These are phyloP conservation scores for Phymastichus coffea DNA, from an alignment of 1,140 invertebrate species.

Conservation along the genomic window DNA sequence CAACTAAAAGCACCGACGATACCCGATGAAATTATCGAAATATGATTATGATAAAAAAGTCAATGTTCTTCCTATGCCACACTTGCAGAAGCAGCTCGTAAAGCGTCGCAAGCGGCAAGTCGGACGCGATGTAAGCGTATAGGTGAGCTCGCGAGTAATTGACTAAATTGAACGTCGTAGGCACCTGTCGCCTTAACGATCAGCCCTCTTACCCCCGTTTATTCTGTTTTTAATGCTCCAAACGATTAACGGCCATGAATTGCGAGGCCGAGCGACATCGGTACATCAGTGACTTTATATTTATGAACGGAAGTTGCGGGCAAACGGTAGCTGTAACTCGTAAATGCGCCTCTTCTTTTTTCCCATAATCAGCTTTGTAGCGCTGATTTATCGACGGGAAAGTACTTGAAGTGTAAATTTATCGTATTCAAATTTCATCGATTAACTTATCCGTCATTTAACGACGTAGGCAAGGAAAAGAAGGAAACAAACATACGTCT, in stretches of 20 bases:
- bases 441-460: no score
- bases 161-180: constrained; percentile 24
- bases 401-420: no score
- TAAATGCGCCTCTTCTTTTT: background rate
- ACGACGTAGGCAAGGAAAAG: no score
- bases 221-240: no score
- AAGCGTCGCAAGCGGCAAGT: background rate
- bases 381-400: no score
- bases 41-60: no score
- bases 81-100: no score
- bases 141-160: constrained; percentile 6
- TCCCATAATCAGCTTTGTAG: background rate
- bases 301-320: background rate
- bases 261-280: background rate
- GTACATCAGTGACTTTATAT: background rate
- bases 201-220: background rate
- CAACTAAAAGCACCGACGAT: no score
- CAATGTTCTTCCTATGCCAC: no score
- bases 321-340: background rate
- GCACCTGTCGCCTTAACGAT: constrained; percentile 16
- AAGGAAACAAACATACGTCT: constrained; percentile 35
- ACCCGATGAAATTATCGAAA: no score
- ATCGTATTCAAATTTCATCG: no score
- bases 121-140: constrained; percentile 2
- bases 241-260: background rate